phyloP scores from a whole-genome alignment of 1,140 invertebrate genomes.

The Polypedilum vanderplanki region DNA sequence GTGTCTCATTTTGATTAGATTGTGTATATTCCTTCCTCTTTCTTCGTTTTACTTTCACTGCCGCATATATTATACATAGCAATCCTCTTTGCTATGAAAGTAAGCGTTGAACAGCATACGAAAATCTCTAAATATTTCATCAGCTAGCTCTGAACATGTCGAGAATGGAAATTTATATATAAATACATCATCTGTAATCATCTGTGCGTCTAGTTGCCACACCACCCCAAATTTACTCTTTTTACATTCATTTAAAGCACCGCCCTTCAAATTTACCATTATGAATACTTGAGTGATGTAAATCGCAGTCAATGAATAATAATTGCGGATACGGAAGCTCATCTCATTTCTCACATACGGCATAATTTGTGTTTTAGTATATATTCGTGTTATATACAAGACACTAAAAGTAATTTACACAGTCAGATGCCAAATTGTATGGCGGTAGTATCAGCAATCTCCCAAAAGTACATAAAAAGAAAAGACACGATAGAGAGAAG shows the following conservation, averaged over 20 bases:
- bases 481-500: neutral
- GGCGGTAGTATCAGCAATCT: neutral
- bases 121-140: slow-evolving; percentile 15
- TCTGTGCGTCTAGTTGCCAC: neutral
- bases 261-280: neutral
- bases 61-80: neutral
- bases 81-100: neutral
- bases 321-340: slow-evolving; percentile 25
- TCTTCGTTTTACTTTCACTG: too few species aligned
- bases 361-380: neutral
- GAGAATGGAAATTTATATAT: neutral
- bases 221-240: neutral
- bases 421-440: neutral
- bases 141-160: neutral
- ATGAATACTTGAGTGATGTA: slow-evolving; percentile 27
- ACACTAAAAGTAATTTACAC: neutral
- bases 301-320: slow-evolving; percentile 27
- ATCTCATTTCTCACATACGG: neutral
- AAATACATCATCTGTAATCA: slow-evolving; percentile 14
- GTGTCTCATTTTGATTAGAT: neutral
- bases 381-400: neutral
- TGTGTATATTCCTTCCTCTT: neutral
- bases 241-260: neutral
- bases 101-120: neutral
- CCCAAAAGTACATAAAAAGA: neutral